A percentile compares a stretch with the other conserved stretches of the same genome.
phyloP scores from a whole-genome alignment of 2,888 invertebrate genomes.

The Sussaba pulchella region DNA sequence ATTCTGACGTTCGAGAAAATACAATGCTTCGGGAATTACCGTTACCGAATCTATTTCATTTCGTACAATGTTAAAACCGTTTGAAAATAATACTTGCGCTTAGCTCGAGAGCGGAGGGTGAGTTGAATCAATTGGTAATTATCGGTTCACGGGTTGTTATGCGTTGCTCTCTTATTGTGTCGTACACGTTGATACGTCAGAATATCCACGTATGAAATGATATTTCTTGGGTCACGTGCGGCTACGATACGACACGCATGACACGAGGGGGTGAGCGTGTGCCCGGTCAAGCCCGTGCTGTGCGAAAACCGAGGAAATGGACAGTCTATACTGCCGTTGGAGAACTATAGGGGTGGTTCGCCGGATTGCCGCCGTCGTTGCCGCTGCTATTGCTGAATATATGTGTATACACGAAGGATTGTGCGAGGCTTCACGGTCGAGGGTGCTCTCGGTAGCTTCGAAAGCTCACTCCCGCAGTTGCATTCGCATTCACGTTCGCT shows the following conservation, averaged over 20 bases:
- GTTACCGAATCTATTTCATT: background rate
- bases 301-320: conserved; percentile 61
- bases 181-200: conserved; percentile 27
- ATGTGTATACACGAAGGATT: conserved; percentile 49
- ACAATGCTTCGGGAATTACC: background rate
- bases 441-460: conserved; percentile 48
- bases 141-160: conserved; percentile 41
- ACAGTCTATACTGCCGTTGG: conserved; percentile 49
- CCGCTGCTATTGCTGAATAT: conserved; percentile 29
- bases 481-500: conserved; percentile 47
- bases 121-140: conserved; percentile 69
- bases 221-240: conserved; percentile 52
- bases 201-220: conserved; percentile 31
- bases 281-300: conserved; percentile 36
- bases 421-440: conserved; percentile 55
- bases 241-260: conserved; percentile 46
- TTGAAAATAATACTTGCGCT: conserved; percentile 2
- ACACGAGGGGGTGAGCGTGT: conserved; percentile 46
- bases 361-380: conserved; percentile 15
- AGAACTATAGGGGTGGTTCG: conserved; percentile 49
- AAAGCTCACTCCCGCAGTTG: conserved; percentile 48
- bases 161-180: conserved; percentile 18
- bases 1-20: background rate
- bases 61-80: background rate
- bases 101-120: conserved; percentile 32